Percentiles rank a stretch among this genome's conserved stretches.
Conservation (phyloP, 2,888 invertebrate species). For the Phyllotreta cruciferae region DNA sequence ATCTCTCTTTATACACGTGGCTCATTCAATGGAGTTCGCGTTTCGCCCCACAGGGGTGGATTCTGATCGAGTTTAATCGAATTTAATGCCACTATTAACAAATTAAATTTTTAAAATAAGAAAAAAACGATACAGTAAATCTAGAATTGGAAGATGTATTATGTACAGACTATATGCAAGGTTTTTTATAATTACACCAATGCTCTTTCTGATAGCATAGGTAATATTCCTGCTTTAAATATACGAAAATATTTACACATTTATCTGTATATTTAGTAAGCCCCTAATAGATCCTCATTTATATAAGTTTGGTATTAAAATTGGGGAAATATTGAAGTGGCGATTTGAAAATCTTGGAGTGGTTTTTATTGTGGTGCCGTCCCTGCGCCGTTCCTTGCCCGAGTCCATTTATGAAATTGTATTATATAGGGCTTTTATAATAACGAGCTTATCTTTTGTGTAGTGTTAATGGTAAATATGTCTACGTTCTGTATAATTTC, state of each 20-base stretch:
- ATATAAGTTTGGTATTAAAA: too few species aligned
- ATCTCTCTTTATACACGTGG: conserved; percentile 35
- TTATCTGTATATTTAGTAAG: too few species aligned
- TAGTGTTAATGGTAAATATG: conserved; percentile 47
- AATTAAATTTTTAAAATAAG: not conserved
- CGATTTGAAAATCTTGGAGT: not conserved
- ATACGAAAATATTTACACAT: too few species aligned
- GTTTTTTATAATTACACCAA: too few species aligned
- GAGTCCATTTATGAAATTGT: conserved; percentile 50
- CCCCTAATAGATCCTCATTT: not conserved
- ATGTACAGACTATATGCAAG: too few species aligned
- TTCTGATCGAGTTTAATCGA: conserved; percentile 24
- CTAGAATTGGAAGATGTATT: too few species aligned
- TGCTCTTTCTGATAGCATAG: too few species aligned
- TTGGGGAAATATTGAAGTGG: not conserved
- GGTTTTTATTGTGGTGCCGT: not conserved
- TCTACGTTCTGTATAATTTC: conserved; percentile 48
- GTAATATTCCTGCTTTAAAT: too few species aligned
- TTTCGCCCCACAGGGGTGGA: too few species aligned
- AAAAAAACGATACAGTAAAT: too few species aligned
- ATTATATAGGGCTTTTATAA: conserved; percentile 46
- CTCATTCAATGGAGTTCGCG: conserved; percentile 1
- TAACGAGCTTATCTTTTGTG: conserved; percentile 44
- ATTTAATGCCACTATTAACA: not conserved
- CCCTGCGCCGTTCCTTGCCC: conserved; percentile 39